These are phyloP conservation scores for Scaptomyza caliginosa DNA, from an alignment of 2,888 invertebrate species.

Conservation along the genomic window DNA sequence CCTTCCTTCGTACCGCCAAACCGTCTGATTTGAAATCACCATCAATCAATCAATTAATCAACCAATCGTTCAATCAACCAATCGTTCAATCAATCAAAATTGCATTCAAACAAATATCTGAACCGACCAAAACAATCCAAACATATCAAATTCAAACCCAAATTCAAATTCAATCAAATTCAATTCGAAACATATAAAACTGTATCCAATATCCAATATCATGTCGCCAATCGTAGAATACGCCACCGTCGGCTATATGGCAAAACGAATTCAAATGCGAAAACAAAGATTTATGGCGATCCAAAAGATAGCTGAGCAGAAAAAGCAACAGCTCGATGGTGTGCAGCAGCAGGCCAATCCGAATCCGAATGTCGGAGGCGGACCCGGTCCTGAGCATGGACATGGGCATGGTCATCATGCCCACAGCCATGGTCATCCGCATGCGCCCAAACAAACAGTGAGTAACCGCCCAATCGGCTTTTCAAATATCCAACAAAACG, in stretches of 20 bases:
- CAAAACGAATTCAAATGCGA: constrained; percentile 97
- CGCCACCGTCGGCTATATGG: constrained; percentile 99
- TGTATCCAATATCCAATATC: constrained; percentile 61
- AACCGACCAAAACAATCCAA: constrained; percentile 43
- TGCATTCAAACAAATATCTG: constrained; percentile 39
- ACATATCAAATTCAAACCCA: constrained; percentile 35
- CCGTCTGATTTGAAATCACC: constrained; percentile 44
- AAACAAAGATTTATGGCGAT: constrained; percentile 95
- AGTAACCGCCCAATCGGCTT: constrained; percentile 85
- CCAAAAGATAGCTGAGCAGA: constrained; percentile 96
- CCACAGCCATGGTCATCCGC: constrained; percentile 85
- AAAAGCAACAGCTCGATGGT: constrained; percentile 93
- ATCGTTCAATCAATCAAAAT: constrained; percentile 29
- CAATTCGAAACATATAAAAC: constrained; percentile 69
- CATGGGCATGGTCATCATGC: constrained; percentile 85
- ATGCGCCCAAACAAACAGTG: constrained; percentile 85
- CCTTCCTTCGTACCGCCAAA: constrained; percentile 42
- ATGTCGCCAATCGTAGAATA: constrained; percentile 89
- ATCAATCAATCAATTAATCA: constrained; percentile 34
- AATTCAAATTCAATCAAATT: constrained; percentile 30
- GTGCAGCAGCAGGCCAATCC: constrained; percentile 91
- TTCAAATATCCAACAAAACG: constrained; percentile 85
- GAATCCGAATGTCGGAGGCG: constrained; percentile 86
- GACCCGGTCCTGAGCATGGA: constrained; percentile 84
- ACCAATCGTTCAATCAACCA: constrained; percentile 10